Evolutionary conservation across 1,140 invertebrate genomes (phyloP).

Genomic region (Neodiprion virginianus): DNA sequence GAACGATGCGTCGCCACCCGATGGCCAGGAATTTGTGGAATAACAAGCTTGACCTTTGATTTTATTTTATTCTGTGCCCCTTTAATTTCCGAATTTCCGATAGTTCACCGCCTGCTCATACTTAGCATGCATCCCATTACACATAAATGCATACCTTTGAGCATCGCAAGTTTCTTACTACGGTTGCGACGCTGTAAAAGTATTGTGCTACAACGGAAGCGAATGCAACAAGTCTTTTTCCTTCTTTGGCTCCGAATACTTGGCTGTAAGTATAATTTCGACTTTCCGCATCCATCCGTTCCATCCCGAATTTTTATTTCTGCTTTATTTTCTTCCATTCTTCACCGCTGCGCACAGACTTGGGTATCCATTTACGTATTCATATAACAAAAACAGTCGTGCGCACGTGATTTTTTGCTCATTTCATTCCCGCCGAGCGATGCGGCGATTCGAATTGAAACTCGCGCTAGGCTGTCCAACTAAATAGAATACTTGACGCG

Average conservation of each 20-base stretch:
- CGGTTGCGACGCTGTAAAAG: background rate
- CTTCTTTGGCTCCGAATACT: slow-evolving; percentile 59
- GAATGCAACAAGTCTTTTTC: slow-evolving; percentile 61
- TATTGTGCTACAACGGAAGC: background rate
- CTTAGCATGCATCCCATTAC: slow-evolving; percentile 35
- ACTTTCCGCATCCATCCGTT: slow-evolving; percentile 25
- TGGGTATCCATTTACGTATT: no score
- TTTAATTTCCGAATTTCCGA: slow-evolving; percentile 45
- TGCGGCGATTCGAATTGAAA: no score
- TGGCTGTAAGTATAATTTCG: slow-evolving; percentile 54
- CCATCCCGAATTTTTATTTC: no score
- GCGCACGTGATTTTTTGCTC: background rate
- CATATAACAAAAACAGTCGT: no score
- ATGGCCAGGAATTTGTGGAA: background rate
- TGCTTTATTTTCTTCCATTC: no score
- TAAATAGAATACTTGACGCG: background rate
- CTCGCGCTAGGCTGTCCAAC: background rate
- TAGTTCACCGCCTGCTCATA: slow-evolving; percentile 58
- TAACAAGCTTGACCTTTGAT: background rate
- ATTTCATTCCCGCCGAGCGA: background rate
- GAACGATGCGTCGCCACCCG: background rate
- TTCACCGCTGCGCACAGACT: no score
- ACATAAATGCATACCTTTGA: background rate
- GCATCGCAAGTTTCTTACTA: background rate
- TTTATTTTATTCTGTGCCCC: background rate